Percentiles rank a stretch among this genome's conserved stretches.
phyloP scores from a whole-genome alignment of 1,140 invertebrate species.

The Scylla paramamosain region DNA sequence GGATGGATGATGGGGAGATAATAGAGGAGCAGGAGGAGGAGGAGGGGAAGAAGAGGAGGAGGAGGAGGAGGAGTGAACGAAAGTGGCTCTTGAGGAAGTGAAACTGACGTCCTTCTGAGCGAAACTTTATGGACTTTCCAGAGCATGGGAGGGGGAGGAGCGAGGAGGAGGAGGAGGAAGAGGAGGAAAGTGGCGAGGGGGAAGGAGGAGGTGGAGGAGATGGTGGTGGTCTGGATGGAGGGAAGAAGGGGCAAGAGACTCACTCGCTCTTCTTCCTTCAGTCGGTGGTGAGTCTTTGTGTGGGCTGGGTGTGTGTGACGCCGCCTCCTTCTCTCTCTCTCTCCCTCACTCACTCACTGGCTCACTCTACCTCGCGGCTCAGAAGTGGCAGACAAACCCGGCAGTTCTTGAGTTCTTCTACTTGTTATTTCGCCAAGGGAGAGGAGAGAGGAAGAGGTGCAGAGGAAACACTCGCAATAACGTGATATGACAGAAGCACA shows the following conservation, averaged over 20 bases:
- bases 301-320: neutral
- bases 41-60: neutral
- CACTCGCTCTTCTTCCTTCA: neutral
- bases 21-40: neutral
- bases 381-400: neutral
- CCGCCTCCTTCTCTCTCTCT: neutral
- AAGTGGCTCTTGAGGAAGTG: neutral
- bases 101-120: neutral
- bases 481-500: neutral
- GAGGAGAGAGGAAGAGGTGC: neutral
- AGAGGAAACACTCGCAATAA: neutral
- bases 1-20: neutral
- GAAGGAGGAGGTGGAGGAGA: neutral
- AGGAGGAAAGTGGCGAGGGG: too few relatives aligned
- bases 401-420: neutral
- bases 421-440: neutral
- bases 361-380: neutral
- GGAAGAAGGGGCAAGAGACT: neutral
- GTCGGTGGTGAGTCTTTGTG: neutral
- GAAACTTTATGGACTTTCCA: slow-evolving; percentile 13
- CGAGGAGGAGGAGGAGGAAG: neutral
- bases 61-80: slow-evolving; percentile 8
- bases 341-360: neutral
- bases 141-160: neutral
- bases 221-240: neutral